A percentile compares a stretch with the other conserved stretches of the same genome.
Evolutionary conservation across 2,113 vertebrate genomes (phyloP).

Genomic region (Channa argus): DNA sequence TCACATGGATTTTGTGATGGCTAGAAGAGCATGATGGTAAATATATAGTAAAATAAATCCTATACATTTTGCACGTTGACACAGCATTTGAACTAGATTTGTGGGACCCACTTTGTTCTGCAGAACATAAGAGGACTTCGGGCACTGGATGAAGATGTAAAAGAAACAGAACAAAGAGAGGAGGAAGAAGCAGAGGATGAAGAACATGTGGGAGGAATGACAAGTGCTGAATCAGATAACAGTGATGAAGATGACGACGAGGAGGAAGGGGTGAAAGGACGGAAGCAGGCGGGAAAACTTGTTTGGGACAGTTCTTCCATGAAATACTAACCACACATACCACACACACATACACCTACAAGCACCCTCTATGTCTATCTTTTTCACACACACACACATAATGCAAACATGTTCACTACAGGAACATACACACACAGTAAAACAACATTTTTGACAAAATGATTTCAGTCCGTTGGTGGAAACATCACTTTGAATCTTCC

Average conservation of each 20-base stretch:
- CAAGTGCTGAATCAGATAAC: conserved; percentile 90
- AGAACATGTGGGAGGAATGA: conserved; percentile 87
- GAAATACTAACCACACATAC: conserved; percentile 84
- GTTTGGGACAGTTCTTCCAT: conserved; percentile 92
- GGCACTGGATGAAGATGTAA: conserved; percentile 46
- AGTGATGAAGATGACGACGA: conserved; percentile 89
- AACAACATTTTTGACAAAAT: conserved; percentile 39
- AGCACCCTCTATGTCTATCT: conserved; percentile 3
- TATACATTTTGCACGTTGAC: neutral
- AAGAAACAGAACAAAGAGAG: conserved; percentile 73
- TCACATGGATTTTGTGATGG: no score
- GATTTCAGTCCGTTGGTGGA: conserved; percentile 55
- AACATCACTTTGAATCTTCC: conserved; percentile 25
- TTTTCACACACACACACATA: conserved; percentile 19
- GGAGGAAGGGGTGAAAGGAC: conserved; percentile 68
- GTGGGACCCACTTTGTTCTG: conserved; percentile 11
- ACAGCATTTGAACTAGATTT: neutral
- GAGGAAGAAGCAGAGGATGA: conserved; percentile 86
- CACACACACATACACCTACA: conserved; percentile 35
- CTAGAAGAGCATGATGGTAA: no score
- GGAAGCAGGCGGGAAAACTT: conserved; percentile 79
- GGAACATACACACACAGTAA: neutral
- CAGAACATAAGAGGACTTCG: conserved; percentile 69
- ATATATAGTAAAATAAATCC: no score
- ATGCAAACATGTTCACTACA: conserved; percentile 35